Evolutionary conservation across 1,140 invertebrate species (phyloP).

Genomic region (Drosophila murphyi): DNA sequence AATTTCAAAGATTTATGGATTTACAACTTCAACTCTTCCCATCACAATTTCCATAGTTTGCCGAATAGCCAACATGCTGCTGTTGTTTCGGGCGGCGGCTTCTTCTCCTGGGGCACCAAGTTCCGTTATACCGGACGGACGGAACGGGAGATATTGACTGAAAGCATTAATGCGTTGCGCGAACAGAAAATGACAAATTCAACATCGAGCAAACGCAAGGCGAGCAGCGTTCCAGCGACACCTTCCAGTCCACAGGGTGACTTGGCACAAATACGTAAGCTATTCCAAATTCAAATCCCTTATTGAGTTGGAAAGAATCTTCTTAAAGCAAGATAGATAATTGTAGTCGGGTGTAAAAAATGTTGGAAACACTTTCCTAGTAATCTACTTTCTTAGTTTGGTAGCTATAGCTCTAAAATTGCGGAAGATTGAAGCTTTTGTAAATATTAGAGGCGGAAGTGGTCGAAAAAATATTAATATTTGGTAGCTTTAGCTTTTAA

Average conservation of each 20-base stretch:
- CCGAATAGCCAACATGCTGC: constrained; percentile 93
- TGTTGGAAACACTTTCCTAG: no score
- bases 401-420: no score
- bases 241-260: constrained; percentile 89
- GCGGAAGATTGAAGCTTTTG: no score
- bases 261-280: constrained; percentile 79
- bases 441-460: no score
- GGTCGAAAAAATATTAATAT: no score
- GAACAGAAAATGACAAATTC: constrained; percentile 86
- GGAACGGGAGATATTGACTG: constrained; percentile 93
- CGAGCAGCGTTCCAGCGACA: constrained; percentile 93
- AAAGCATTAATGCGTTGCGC: constrained; percentile 84
- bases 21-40: not conserved
- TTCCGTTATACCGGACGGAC: constrained; percentile 96
- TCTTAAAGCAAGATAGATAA: no score
- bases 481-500: no score
- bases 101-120: constrained; percentile 97
- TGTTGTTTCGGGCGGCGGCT: constrained; percentile 95
- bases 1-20: not conserved
- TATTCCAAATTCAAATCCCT: not conserved
- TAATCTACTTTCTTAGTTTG: no score
- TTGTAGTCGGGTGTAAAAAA: no score
- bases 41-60: constrained; percentile 86
- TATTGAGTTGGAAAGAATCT: no score
- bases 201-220: constrained; percentile 89